Conservation (phyloP, 2,113 vertebrate species). For the Micronisus gabar region DNA sequence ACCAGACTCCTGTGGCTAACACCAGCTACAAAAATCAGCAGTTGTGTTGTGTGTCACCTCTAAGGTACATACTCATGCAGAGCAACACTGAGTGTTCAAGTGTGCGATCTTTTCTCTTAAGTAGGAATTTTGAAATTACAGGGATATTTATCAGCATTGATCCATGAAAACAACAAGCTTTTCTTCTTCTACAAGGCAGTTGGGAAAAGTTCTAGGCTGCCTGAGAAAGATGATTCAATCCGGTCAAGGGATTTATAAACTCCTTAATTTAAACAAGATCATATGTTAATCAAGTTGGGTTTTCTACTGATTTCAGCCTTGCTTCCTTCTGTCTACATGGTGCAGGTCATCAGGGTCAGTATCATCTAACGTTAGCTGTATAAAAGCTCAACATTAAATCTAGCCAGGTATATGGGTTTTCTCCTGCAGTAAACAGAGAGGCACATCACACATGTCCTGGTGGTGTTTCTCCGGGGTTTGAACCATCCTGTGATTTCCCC, state of each 20-base stretch:
- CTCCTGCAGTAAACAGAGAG: neutral
- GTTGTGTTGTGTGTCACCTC: neutral
- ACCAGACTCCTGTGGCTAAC: neutral
- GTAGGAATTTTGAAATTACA: neutral
- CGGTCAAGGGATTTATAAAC: neutral
- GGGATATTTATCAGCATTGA: neutral
- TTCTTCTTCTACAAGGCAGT: neutral
- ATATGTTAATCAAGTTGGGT: neutral
- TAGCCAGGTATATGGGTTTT: neutral
- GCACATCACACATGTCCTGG: neutral
- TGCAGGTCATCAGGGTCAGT: neutral
- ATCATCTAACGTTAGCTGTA: neutral
- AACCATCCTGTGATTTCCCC: neutral
- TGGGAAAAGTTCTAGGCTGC: neutral
- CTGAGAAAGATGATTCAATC: neutral
- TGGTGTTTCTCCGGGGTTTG: neutral
- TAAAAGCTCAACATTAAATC: neutral
- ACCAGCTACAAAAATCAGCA: neutral
- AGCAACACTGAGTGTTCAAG: neutral
- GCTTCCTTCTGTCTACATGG: neutral
- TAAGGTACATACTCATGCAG: neutral
- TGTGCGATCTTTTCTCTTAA: neutral
- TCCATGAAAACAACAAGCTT: neutral
- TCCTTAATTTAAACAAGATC: neutral
- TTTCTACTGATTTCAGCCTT: neutral